These are phyloP conservation scores for Psephotus haematonotus DNA, from an alignment of 2,113 vertebrate species.

Conservation along the genomic window DNA sequence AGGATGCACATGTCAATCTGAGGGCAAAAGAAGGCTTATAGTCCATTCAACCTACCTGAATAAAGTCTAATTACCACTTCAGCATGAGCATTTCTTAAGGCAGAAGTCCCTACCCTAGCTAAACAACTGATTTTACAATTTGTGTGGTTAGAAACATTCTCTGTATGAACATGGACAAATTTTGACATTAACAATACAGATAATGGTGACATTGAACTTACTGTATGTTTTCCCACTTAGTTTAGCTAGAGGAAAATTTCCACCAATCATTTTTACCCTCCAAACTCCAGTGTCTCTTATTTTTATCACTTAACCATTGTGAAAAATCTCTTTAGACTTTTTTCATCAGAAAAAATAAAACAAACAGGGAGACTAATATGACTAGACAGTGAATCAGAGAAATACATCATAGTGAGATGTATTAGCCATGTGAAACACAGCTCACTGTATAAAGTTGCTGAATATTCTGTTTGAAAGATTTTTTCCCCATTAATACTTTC, in stretches of 20 bases:
- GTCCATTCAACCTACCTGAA: background rate
- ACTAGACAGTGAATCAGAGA: background rate
- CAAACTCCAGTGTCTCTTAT: background rate
- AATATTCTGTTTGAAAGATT: background rate
- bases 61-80: background rate
- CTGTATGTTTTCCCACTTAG: background rate
- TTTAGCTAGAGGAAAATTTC: background rate
- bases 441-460: background rate
- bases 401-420: background rate
- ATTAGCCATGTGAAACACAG: background rate
- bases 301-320: background rate
- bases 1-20: background rate
- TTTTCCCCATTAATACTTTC: background rate
- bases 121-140: background rate
- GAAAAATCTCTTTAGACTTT: background rate
- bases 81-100: background rate
- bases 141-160: background rate
- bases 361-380: background rate
- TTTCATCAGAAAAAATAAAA: background rate
- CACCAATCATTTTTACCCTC: background rate
- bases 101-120: background rate
- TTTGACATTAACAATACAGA: background rate
- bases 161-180: background rate
- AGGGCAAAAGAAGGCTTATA: background rate
- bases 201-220: background rate